Conservation (phyloP, 1,140 invertebrate species). For the Stegodyphus mimosarum region DNA sequence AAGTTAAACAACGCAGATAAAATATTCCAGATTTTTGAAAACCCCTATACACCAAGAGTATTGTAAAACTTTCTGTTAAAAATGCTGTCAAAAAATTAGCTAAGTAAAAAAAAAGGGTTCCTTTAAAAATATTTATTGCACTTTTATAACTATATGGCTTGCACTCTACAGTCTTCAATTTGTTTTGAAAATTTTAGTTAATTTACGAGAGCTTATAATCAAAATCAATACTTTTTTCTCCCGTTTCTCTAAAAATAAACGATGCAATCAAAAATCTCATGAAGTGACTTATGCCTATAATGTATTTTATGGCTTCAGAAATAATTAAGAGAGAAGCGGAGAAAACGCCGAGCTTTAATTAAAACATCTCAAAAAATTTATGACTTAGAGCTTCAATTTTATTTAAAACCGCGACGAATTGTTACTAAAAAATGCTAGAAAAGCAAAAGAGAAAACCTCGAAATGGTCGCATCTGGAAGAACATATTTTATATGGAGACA, state of each 20-base stretch:
- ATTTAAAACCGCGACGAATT: constrained; percentile 24
- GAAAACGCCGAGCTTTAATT: constrained; percentile 38
- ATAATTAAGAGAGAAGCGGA: constrained; percentile 19
- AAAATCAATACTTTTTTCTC: constrained; percentile 10
- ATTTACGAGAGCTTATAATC: background rate
- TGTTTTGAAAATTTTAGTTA: too few species aligned
- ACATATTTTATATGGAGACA: constrained; percentile 57
- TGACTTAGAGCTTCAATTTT: constrained; percentile 27
- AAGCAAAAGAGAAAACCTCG: constrained; percentile 28
- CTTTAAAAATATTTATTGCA: too few species aligned
- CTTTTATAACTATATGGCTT: too few species aligned
- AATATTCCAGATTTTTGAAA: too few species aligned
- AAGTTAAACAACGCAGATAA: too few species aligned
- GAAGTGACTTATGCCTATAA: constrained; percentile 33
- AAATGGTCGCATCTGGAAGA: constrained; percentile 57
- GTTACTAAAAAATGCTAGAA: background rate
- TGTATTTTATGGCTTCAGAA: constrained; percentile 28
- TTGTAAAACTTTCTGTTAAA: too few species aligned
- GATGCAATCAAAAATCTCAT: constrained; percentile 34
- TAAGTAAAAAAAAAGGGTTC: too few species aligned
- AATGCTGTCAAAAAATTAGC: too few species aligned
- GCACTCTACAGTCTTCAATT: too few species aligned
- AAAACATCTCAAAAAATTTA: constrained; percentile 53
- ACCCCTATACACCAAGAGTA: too few species aligned
- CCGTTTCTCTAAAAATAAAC: constrained; percentile 24